These are phyloP conservation scores for Altica lythri DNA, from an alignment of 2,888 invertebrate genomes.

Conservation along the genomic window DNA sequence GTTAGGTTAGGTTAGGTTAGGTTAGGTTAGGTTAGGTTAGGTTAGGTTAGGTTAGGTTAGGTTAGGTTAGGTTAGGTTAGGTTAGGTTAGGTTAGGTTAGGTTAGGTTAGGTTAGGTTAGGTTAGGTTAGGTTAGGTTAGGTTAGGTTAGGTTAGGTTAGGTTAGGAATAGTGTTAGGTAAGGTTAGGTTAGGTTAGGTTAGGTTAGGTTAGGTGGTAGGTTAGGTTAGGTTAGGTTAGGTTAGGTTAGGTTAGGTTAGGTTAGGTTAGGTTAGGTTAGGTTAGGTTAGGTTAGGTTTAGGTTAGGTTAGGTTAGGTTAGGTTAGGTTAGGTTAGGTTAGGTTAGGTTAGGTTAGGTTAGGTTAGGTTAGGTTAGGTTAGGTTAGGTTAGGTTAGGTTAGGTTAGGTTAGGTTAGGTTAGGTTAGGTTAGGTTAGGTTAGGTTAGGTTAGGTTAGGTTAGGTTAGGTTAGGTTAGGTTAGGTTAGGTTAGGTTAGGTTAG, in stretches of 20 bases:
- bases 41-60: slow-evolving; percentile 29
- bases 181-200: slow-evolving; percentile 13
- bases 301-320: slow-evolving; percentile 29
- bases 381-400: slow-evolving; percentile 41
- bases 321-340: slow-evolving; percentile 34
- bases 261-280: slow-evolving; percentile 19
- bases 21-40: slow-evolving; percentile 15
- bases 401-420: slow-evolving; percentile 42
- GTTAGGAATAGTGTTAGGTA: slow-evolving; percentile 12
- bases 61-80: slow-evolving; percentile 27
- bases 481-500: slow-evolving; percentile 23
- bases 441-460: slow-evolving; percentile 35
- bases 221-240: slow-evolving; percentile 19
- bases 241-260: slow-evolving; percentile 12
- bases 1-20: slow-evolving; percentile 6
- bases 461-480: slow-evolving; percentile 25
- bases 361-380: slow-evolving; percentile 42
- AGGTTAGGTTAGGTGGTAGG: slow-evolving; percentile 12
- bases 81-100: slow-evolving; percentile 11
- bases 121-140: slow-evolving; percentile 1
- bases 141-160: slow-evolving; percentile 6
- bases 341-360: slow-evolving; percentile 38
- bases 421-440: slow-evolving; percentile 42
- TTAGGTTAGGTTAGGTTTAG: slow-evolving; percentile 29
- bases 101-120: slow-evolving; percentile 6